Conservation (phyloP, 2,113 vertebrate species). For the Enhydra lutris region DNA sequence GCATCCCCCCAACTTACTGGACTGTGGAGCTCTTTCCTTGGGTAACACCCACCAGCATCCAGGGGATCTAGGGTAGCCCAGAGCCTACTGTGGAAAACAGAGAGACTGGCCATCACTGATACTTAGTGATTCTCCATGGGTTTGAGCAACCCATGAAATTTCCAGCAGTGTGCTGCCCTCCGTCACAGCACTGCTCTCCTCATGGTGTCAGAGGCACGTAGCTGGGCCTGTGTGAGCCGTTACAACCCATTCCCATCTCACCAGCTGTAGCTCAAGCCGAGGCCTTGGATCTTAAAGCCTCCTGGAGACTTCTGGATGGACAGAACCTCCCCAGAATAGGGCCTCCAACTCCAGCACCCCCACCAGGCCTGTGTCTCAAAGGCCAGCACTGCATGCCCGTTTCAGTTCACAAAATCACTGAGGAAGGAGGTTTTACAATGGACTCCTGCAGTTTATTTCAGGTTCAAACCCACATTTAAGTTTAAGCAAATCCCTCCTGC, state of each 20-base stretch:
- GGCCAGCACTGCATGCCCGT: background rate
- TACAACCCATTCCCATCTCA: background rate
- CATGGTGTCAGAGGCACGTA: accelerated
- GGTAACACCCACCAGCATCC: background rate
- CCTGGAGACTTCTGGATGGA: background rate
- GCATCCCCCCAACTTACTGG: background rate
- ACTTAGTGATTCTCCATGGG: background rate
- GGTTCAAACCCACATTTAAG: background rate
- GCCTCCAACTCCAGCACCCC: background rate
- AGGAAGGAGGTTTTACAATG: background rate
- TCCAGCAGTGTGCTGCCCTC: background rate
- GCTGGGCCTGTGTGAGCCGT: background rate
- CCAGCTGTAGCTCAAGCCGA: background rate
- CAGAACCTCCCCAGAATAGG: background rate
- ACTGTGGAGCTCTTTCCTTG: background rate
- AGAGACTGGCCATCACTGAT: background rate
- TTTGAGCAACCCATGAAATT: background rate
- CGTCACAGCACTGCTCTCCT: background rate
- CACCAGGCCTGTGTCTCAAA: background rate
- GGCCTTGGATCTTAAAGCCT: background rate
- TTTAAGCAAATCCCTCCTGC: background rate
- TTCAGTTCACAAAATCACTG: background rate
- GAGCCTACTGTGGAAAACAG: background rate
- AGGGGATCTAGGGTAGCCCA: background rate
- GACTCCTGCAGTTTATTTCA: slow-evolving; percentile 11